Evolutionary conservation across 2,888 invertebrate genomes (phyloP).

Genomic region (Scaptodrosophila latifasciaeformis): DNA sequence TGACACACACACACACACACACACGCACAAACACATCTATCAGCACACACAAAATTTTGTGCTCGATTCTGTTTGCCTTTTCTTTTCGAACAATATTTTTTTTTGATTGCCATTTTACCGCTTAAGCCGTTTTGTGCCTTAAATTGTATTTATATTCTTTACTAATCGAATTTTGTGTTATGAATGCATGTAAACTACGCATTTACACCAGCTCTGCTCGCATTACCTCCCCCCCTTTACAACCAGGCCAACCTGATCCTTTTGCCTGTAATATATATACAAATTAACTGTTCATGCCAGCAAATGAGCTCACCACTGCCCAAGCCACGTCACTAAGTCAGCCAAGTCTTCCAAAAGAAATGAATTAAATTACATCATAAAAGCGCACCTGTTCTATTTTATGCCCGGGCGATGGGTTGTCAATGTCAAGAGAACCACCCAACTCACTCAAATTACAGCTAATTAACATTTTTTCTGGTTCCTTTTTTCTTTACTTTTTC

Average conservation of each 20-base stretch:
- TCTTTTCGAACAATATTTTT: too few relatives aligned
- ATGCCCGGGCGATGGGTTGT: slow-evolving; percentile 16
- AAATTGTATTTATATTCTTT: slow-evolving; percentile 4
- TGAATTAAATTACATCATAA: slow-evolving; percentile 56
- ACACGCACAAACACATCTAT: slow-evolving; percentile 17
- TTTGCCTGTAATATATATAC: slow-evolving; percentile 45
- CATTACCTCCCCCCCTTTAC: slow-evolving; percentile 1
- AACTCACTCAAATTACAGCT: slow-evolving; percentile 45
- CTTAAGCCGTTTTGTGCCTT: not conserved
- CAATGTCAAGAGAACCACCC: slow-evolving; percentile 53
- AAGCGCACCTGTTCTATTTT: slow-evolving; percentile 43
- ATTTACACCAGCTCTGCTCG: slow-evolving; percentile 12
- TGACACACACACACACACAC: slow-evolving; percentile 22
- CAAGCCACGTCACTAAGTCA: not conserved
- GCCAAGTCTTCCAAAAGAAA: slow-evolving; percentile 14
- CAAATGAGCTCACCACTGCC: slow-evolving; percentile 51
- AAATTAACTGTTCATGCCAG: slow-evolving; percentile 66
- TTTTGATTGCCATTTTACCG: slow-evolving; percentile 8
- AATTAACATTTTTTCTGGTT: slow-evolving; percentile 55
- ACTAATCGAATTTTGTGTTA: slow-evolving; percentile 51
- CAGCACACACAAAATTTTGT: not conserved
- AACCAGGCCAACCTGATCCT: not conserved
- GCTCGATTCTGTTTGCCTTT: slow-evolving; percentile 27
- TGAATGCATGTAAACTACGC: slow-evolving; percentile 23
- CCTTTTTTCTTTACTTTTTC: too few relatives aligned